Percentiles rank a stretch among this genome's conserved stretches.
phyloP scores from a whole-genome alignment of 2,888 invertebrate genomes.

The Mactromeris polynyma region DNA sequence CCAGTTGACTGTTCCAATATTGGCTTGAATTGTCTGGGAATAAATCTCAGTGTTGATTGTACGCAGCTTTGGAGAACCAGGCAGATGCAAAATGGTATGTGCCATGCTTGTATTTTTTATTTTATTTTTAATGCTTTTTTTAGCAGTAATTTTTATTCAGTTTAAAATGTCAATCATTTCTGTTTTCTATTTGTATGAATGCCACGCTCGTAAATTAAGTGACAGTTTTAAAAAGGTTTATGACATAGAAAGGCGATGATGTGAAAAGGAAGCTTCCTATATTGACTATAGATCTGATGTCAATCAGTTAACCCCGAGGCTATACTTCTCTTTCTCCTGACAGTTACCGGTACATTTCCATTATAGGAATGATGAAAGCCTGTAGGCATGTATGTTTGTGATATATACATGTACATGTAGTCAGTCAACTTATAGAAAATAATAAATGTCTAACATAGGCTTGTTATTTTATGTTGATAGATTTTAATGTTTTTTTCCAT shows the following conservation, averaged over 20 bases:
- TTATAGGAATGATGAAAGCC: background rate
- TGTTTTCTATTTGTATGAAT: too few relatives aligned
- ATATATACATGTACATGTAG: background rate
- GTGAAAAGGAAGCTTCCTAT: too few relatives aligned
- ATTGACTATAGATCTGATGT: too few relatives aligned
- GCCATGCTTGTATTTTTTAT: background rate
- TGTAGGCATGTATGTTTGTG: background rate
- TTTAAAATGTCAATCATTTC: too few relatives aligned
- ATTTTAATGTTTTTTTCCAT: too few relatives aligned
- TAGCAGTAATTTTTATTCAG: too few relatives aligned
- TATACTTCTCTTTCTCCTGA: background rate
- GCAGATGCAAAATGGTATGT: background rate
- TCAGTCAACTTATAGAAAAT: too few relatives aligned
- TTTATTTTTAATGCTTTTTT: background rate
- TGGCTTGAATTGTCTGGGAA: background rate
- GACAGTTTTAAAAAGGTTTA: too few relatives aligned
- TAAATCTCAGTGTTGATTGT: background rate
- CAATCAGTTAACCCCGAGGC: background rate
- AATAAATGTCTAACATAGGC: too few relatives aligned
- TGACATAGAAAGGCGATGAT: too few relatives aligned
- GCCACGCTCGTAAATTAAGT: too few relatives aligned
- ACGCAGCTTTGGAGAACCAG: background rate
- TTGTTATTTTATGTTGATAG: too few relatives aligned
- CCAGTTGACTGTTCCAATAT: background rate
- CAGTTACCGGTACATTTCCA: background rate